These are phyloP conservation scores for Coregonus ussuriensis DNA, from an alignment of 2,797 vertebrate genomes.

Conservation along the genomic window DNA sequence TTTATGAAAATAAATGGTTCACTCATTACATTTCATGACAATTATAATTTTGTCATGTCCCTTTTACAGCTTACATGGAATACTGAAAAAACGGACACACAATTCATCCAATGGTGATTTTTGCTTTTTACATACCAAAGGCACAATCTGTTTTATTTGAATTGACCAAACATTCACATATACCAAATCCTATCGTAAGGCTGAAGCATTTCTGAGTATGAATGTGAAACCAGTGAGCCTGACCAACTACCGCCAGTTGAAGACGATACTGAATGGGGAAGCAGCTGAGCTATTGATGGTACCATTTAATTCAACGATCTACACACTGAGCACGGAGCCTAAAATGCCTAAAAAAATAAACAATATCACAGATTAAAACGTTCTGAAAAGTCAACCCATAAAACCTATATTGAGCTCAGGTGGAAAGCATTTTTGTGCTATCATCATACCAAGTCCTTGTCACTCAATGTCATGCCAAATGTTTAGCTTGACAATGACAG, in stretches of 20 bases:
- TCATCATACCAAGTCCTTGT: not conserved
- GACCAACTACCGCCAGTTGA: not conserved
- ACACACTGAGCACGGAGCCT: conserved; percentile 16
- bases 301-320: conserved; percentile 61
- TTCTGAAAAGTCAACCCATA: conserved; percentile 4
- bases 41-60: not conserved
- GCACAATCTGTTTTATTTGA: not conserved
- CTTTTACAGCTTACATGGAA: too few species aligned
- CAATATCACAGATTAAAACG: conserved; percentile 26
- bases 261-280: conserved; percentile 11
- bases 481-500: not conserved
- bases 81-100: too few species aligned
- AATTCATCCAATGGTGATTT: not conserved
- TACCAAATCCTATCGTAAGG: not conserved
- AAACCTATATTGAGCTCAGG: conserved; percentile 4
- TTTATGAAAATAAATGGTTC: not conserved
- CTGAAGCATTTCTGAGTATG: not conserved
- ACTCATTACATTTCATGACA: not conserved
- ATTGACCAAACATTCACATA: not conserved
- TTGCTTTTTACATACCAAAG: not conserved
- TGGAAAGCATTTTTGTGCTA: not conserved
- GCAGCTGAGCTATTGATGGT: conserved; percentile 56
- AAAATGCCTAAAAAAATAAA: conserved; percentile 41
- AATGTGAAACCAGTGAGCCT: not conserved
- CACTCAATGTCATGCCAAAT: not conserved